These are phyloP conservation scores for Ciona savignyi DNA, from an alignment of 23 tunicate species.

Conservation along the genomic window DNA sequence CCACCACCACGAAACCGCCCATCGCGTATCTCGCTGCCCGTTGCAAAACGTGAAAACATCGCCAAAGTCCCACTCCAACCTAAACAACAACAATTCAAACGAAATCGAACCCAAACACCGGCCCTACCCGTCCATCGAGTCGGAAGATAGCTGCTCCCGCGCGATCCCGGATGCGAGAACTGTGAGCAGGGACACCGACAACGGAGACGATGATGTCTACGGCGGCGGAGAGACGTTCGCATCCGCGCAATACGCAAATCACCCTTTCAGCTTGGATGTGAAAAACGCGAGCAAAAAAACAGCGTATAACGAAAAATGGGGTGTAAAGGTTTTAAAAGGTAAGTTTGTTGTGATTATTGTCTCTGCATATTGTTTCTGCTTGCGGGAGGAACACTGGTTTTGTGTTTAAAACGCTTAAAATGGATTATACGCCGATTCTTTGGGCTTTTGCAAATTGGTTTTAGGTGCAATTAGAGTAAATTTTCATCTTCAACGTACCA, in stretches of 20 bases:
- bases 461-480: no score
- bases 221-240: constrained; percentile 15
- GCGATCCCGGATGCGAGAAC: constrained; percentile 10
- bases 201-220: constrained; percentile 15
- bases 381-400: no score
- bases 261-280: constrained; percentile 3
- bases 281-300: constrained; percentile 84
- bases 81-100: background rate
- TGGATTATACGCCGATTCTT: no score
- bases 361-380: background rate
- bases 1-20: background rate
- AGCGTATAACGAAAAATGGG: constrained; percentile 98
- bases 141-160: background rate
- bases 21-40: background rate
- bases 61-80: background rate
- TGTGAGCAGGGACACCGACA: constrained; percentile 30
- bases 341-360: constrained; percentile 1
- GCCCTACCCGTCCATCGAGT: background rate
- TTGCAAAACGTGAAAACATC: constrained; percentile 6
- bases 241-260: background rate
- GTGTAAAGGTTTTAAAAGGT: constrained; percentile 98
- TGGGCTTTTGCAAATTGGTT: no score
- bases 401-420: no score
- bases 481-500: no score
- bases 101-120: constrained; percentile 4